Evolutionary conservation across 2,797 vertebrate species (phyloP), one percentile per base, ranked within the genome.

Genomic region (Acanthornis magna): DNA sequence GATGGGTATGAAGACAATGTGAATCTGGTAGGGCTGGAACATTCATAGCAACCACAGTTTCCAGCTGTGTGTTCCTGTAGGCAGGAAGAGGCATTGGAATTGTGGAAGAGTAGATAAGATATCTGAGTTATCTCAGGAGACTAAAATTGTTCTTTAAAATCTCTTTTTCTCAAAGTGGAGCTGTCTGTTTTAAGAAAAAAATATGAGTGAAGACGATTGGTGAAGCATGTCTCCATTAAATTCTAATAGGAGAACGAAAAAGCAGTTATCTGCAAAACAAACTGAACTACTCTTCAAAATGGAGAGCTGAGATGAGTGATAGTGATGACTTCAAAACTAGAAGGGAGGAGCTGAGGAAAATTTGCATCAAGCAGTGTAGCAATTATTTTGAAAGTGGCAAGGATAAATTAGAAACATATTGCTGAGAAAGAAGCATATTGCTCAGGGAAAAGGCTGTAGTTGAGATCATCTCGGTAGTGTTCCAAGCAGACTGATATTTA

Each of bases 401-500:
- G 20, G 32, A 54, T 73, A 85, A 82, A 70, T 29, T 53, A 70
- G 65, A 88, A 83, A 85, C 85, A 65, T 73, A 92, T 77, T 94
- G 45, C 65, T 50, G 29, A 93, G 61, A 89, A 84, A 79, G 42
- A 83, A 85, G 32, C 54, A 74, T 83, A 77, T 54, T 70, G 42
- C 61, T 61, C 50, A 54, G 25, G 57, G 47, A 85, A 84, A 89
- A 87, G 53, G 15, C 50, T 85, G 32, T 25, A 73, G 48, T 50
- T 91, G 73, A 86, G 38, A 85, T 76, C 13, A 71, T 80, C 51
- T 80, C 12, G 1, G 27, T 55, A 51, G 16, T 38, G 40, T 77
- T 84, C 88, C 78, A 81, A n/a, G 34, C 66, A 94, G 72, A 48
- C 65, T 82, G 87, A 42, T 92, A 87, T 87, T 86, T 89, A 70